These are phyloP conservation scores for Eristalis tenax DNA, from an alignment of 2,888 invertebrate genomes.

Conservation along the genomic window DNA sequence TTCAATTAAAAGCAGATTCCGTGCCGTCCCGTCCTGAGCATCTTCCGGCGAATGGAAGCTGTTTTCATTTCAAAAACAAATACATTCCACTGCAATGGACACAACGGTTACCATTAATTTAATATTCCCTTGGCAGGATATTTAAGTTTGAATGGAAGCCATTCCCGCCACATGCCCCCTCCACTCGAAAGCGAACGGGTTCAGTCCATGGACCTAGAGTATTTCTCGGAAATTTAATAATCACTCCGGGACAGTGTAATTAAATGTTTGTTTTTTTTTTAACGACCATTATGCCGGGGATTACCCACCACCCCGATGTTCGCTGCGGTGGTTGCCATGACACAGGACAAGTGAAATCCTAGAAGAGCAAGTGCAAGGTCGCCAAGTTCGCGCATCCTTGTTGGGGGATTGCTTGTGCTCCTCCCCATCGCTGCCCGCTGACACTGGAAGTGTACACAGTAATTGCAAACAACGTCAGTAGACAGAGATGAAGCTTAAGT, in stretches of 20 bases:
- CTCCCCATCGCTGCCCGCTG: not conserved
- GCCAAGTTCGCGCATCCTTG: constrained; percentile 27
- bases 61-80: not conserved
- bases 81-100: not conserved
- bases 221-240: constrained; percentile 56
- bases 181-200: not conserved
- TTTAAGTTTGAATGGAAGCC: not conserved
- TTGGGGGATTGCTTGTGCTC: not conserved
- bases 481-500: not conserved
- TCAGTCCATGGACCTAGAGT: not conserved
- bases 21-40: not conserved
- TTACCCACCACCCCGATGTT: not conserved
- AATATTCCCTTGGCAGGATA: not conserved
- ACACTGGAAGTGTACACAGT: constrained; percentile 23
- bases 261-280: constrained; percentile 63
- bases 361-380: constrained; percentile 67
- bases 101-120: not conserved
- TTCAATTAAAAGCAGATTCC: not conserved
- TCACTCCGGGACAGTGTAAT: constrained; percentile 42
- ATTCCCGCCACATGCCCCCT: not conserved
- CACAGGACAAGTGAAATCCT: constrained; percentile 50
- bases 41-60: not conserved
- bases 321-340: not conserved
- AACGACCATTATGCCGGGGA: constrained; percentile 38
- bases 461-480: constrained; percentile 49